phyloP scores from a whole-genome alignment of 2,888 invertebrate genomes.

The Pachydiplax longipennis region DNA sequence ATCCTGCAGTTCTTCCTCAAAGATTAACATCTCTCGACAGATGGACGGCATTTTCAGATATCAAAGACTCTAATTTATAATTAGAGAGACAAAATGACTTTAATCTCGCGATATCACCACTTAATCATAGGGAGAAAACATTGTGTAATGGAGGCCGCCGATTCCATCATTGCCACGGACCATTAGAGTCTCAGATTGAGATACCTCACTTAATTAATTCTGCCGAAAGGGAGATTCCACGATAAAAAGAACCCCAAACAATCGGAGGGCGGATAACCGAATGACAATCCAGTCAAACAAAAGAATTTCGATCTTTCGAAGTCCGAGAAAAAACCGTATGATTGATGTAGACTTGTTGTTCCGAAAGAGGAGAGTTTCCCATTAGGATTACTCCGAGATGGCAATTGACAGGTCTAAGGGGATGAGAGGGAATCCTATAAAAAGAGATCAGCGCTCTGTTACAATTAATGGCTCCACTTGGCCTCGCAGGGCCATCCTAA shows the following conservation, averaged over 20 bases:
- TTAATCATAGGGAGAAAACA: neutral
- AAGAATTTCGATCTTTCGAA: neutral
- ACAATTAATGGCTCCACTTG: slow-evolving; percentile 29
- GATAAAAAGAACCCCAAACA: neutral
- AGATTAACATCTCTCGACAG: no score
- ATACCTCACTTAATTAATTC: neutral
- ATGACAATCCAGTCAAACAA: neutral
- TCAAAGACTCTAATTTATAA: neutral
- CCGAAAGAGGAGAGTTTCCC: neutral
- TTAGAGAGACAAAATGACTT: neutral
- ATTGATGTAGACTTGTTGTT: neutral
- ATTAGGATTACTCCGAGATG: neutral
- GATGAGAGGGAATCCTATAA: neutral
- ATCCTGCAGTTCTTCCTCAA: no score
- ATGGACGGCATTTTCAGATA: neutral
- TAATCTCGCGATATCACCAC: neutral
- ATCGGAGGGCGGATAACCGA: neutral
- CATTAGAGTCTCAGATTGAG: neutral
- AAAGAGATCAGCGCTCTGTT: neutral
- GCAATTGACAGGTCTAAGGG: neutral
- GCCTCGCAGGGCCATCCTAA: neutral
- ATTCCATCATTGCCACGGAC: neutral
- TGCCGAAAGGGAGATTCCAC: neutral
- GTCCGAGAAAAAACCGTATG: neutral
- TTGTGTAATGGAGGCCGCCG: neutral